Evolutionary conservation across 2,797 vertebrate species (phyloP), one percentile per base, ranked within the genome.

Genomic region (Scleropages formosus): DNA sequence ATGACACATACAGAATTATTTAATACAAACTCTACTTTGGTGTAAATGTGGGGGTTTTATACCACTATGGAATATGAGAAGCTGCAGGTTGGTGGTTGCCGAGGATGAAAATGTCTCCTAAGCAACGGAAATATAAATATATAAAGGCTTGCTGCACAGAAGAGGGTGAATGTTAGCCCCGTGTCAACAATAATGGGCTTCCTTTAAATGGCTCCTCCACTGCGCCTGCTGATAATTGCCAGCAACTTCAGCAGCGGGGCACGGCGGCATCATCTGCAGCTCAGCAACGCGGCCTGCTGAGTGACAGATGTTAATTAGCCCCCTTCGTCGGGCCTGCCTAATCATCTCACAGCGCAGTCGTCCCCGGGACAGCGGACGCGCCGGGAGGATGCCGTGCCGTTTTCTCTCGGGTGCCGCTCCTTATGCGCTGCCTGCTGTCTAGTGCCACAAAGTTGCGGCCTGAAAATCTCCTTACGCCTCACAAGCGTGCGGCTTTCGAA

Each of bases 261-360:
- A 44, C 71, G 22, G 11, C 58, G 9, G 11, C 58, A 61, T 73
- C 39, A 22, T 73, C 58, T 60, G 58, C 71, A 20, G 71, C 46
- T 20, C 15, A 46, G 71, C 39, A 46, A 22, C 58, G n/a, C 24
- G 44, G 39, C 71, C 56, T 58, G 71, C 71, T 61, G 71, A 60
- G 71, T 73, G 71, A 73, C 71, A 73, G 71, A 73, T 73, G 71
- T 73, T 73, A 73, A 73, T 73, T 73, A 51, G 71, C 31, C 31
- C 53, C 58, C 71, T 60, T 73, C 71, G 27, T 73, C 58, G 44
- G 18, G 24, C 31, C 39, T 61, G 16, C 71, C 71, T 60, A 61
- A 60, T 73, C 56, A 73, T 73, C 71, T n/a, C 58, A 27, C 11
- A 60, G 31, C n/a, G 58, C 44, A 59, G 9, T n/a, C 71, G 31